Evolutionary conservation across 1,140 invertebrate genomes (phyloP).

Genomic region (Wasmannia auropunctata): DNA sequence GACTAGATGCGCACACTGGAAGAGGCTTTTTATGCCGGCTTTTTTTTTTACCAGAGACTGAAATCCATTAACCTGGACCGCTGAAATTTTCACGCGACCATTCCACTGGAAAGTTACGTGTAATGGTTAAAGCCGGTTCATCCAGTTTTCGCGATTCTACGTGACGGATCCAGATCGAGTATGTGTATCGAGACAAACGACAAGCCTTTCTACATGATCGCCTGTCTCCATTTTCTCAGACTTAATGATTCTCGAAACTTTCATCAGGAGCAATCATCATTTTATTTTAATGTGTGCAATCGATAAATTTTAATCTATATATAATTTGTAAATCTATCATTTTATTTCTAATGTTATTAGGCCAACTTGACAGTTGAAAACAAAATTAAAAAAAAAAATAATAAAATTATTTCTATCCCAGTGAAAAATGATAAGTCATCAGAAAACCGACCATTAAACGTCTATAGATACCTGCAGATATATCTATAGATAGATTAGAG

Average conservation of each 20-base stretch:
- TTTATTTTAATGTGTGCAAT: not conserved
- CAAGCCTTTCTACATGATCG: constrained; percentile 31
- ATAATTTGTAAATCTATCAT: not conserved
- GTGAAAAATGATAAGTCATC: no score
- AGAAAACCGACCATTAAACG: no score
- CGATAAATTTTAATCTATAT: not conserved
- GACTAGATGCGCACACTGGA: not conserved
- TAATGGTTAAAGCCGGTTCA: constrained; percentile 65
- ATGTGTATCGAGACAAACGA: constrained; percentile 41
- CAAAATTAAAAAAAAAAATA: not conserved
- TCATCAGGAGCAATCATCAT: not conserved
- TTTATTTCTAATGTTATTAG: not conserved
- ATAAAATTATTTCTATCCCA: not conserved
- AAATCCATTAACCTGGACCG: constrained; percentile 6
- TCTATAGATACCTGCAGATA: no score
- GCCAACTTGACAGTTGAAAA: not conserved
- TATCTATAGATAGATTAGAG: no score
- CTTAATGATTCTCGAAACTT: not conserved
- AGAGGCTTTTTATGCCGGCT: not conserved
- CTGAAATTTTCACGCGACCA: constrained; percentile 59
- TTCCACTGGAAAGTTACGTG: constrained; percentile 68
- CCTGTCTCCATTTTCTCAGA: constrained; percentile 18
- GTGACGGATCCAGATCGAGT: constrained; percentile 57
- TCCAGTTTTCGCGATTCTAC: constrained; percentile 73
- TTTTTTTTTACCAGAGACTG: not conserved